phyloP scores from a whole-genome alignment of 2,113 vertebrate genomes.

The Phaethornis superciliosus region DNA sequence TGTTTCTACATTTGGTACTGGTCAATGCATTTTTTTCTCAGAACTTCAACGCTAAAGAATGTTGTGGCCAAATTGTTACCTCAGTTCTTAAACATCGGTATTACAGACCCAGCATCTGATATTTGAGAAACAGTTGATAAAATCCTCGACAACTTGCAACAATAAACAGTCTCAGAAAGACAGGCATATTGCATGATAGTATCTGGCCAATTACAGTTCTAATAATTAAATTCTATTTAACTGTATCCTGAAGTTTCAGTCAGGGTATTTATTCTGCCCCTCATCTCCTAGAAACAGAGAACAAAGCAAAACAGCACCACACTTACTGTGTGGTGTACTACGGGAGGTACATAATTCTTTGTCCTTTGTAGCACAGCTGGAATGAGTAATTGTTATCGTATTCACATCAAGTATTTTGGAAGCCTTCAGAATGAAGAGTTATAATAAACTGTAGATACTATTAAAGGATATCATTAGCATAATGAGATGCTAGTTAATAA shows the following conservation, averaged over 20 bases:
- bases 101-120: background rate
- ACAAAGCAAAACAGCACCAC: background rate
- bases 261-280: background rate
- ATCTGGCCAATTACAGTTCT: background rate
- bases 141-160: background rate
- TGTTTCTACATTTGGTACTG: background rate
- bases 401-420: fast-evolving
- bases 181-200: background rate
- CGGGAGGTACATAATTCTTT: background rate
- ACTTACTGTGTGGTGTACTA: background rate
- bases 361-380: background rate
- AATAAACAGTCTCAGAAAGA: background rate
- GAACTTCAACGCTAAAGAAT: background rate
- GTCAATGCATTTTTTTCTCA: background rate
- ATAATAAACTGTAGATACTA: background rate
- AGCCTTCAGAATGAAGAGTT: background rate
- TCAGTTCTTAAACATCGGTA: background rate
- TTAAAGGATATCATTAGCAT: background rate
- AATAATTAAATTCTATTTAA: background rate
- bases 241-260: background rate
- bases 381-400: background rate
- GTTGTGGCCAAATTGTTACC: background rate
- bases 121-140: background rate
- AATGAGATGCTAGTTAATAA: background rate
- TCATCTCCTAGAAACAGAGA: background rate